phyloP scores from a whole-genome alignment of 2,113 vertebrate genomes.

The Sarotherodon lohbergeri region DNA sequence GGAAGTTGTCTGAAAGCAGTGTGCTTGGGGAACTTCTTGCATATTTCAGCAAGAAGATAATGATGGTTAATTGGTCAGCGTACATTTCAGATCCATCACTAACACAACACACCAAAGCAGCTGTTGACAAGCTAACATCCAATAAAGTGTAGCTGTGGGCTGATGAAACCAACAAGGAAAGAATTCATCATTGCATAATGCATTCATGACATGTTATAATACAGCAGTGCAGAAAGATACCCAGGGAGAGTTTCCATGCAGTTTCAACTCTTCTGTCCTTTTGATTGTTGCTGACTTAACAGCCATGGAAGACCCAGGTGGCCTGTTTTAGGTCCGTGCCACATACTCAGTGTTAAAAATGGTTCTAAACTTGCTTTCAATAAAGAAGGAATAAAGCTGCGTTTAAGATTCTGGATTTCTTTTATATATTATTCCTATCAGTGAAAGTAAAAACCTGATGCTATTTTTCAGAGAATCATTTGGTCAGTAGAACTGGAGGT shows the following conservation, averaged over 20 bases:
- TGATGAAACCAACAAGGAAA: neutral
- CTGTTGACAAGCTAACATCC: neutral
- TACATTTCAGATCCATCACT: neutral
- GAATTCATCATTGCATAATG: neutral
- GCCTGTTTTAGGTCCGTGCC: neutral
- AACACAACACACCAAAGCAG: neutral
- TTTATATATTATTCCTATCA: rapidly evolving
- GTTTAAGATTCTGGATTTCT: neutral
- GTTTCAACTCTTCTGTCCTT: neutral
- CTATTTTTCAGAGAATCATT: rapidly evolving
- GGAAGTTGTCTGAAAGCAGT: neutral
- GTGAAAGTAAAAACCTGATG: neutral
- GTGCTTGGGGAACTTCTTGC: rapidly evolving
- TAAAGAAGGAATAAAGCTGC: neutral
- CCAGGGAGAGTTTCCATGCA: neutral
- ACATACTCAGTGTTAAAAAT: rapidly evolving
- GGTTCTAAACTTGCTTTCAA: neutral
- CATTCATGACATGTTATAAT: neutral
- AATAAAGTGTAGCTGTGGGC: neutral
- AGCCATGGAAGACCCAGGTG: neutral
- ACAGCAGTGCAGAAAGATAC: neutral
- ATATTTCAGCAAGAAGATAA: neutral
- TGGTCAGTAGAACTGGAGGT: no score
- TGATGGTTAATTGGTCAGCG: neutral
- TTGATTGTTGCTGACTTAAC: neutral